phyloP scores from a whole-genome alignment of 35 echinoderm and acorn worm genomes.

The Strongylocentrotus purpuratus region DNA sequence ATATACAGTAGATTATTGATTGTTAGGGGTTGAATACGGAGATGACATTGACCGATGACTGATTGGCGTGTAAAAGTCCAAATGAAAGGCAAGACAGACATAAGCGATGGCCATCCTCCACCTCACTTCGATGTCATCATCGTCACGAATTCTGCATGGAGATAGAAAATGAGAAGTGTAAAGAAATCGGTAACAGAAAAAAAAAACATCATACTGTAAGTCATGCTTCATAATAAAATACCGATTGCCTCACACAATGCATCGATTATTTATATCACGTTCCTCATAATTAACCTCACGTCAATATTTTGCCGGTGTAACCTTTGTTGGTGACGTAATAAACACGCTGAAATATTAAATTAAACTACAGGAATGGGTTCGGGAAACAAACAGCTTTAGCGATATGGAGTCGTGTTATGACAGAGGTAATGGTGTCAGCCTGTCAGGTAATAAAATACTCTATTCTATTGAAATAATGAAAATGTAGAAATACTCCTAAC shows the following conservation, averaged over 20 bases:
- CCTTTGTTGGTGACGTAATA: neutral
- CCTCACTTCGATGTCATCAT: slow-evolving; percentile 82
- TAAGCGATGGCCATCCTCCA: neutral
- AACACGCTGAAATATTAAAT: no score
- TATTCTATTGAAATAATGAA: no score
- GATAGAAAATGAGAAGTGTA: neutral
- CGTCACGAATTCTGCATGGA: slow-evolving; percentile 50
- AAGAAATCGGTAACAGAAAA: neutral
- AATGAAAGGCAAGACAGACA: slow-evolving; percentile 37
- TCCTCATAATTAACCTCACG: neutral
- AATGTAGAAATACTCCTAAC: no score
- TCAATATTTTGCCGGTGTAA: neutral
- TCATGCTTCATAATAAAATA: no score
- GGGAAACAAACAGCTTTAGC: no score
- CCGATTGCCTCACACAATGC: neutral
- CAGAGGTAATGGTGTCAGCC: no score
- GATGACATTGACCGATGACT: neutral
- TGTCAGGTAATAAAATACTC: no score
- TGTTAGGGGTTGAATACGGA: slow-evolving; percentile 13
- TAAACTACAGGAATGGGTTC: no score
- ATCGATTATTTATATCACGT: neutral
- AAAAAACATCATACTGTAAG: no score
- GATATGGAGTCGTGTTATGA: no score
- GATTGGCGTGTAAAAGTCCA: slow-evolving; percentile 29
- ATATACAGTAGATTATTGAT: slow-evolving; percentile 29